Evolutionary conservation across 2,797 vertebrate genomes (phyloP), one percentile per base, ranked within the genome.

Genomic region (Fundulus diaphanus): DNA sequence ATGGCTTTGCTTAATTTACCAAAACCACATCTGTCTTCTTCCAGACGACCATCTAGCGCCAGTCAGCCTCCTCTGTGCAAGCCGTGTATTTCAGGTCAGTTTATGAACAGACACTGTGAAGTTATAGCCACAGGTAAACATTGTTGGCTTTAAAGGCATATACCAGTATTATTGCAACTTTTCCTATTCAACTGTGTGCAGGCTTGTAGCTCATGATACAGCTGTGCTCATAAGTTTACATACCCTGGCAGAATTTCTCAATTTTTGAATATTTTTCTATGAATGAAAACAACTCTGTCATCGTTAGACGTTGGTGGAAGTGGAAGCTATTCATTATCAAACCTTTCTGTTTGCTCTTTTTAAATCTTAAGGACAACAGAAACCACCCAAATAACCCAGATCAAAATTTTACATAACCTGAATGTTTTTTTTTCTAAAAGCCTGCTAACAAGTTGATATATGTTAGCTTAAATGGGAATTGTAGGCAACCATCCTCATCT

Each of bases 31-130:
- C 37, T 85, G 72, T 31, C 7, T 29, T 68, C 65, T 84, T n/a
- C 0, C 83, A 99, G 97, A 90, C 87, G 96, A 75, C 84, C 91
- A 0, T 85, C 96, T 0, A 74, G 88, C 82, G 93, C 90, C 87
- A 96, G 88, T 79, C 93, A 95, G 74, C 87, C 94, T 0, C 70
- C 95, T 2, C 81, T 93, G 79, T 94, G 93, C 91, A 97, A 96
- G 82, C 84, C 94, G 79, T 92, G 89, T 85, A 86, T 94, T 1
- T 49, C 94, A 79, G 97, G 98, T 98, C 37, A 66, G 63, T 66
- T 66, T 16, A 27, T 18, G 13, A 9, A 9, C 31, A 4, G 33
- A 37, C 8, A 40, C 22, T 13, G 37, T 7, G 22, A 65, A 65
- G 22, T 15, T 65, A 15, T n/a, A 40, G 11, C 61, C 6, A 37